Base-by-base conservation (phyloP, 1,140 invertebrate genomes). In the Formica selysi region DNA sequence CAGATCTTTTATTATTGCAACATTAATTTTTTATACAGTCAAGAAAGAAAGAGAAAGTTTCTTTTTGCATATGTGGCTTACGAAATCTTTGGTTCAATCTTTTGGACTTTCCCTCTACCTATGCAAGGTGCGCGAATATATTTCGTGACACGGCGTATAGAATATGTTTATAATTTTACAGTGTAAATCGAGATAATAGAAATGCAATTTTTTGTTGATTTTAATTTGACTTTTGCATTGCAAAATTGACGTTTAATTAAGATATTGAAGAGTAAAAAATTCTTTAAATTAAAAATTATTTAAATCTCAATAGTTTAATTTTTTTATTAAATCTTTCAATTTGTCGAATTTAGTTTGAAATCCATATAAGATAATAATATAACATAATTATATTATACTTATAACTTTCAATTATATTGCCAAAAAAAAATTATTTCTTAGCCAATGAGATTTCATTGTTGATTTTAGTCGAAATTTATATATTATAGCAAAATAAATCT, bases 241-340 rank as follows among this genome's bases (percentile, higher is more conserved):
- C 0, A 29, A 38, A 38, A 61, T 26, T 13, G 13, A 62, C 13
- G 6, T 19, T 64, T 8, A 61, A 19, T 76, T 76, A 76, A 76
- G 36, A 4, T 51, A 16, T 57, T 38, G 29, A 3, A 22, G 26
- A n/a, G 4, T 19, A 54, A 29, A 73, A 57, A 57, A n/a, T 10
- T 54, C 10, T 29, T 29, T 29, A 29, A 22, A 22, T 22, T 22
- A 22, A 22, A 22, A 19, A 73, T 73, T 10, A 22, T 36, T 71
- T 13, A 22, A 36, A 62, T 22, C 36, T n/a, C 13, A 76, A 0
- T 13, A 29, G 16, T 26, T 26, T 26, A 29, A 16, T 61, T 8
- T 22, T 57, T 19, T 57, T 19, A 57, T 8, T 76, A 26, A 76
- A 26, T 76, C 13, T 61, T 26, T 73, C 22, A 57, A 16, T 73